phyloP scores from a whole-genome alignment of 1,140 invertebrate species.

The Cylas formicarius region DNA sequence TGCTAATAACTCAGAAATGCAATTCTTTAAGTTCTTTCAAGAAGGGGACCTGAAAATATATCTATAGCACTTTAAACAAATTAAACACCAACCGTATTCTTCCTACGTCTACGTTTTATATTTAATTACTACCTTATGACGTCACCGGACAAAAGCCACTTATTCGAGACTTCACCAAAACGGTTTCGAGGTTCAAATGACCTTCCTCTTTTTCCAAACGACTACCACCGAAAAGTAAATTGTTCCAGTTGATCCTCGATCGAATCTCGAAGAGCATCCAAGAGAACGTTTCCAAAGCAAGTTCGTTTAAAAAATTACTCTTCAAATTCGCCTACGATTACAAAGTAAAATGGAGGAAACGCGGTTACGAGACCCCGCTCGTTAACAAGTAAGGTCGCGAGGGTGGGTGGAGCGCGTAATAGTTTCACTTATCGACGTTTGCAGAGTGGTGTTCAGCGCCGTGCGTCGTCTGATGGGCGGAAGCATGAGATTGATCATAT shows the following conservation, averaged over 20 bases:
- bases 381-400: slow-evolving; percentile 55
- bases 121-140: no score
- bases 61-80: no score
- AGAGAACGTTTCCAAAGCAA: slow-evolving; percentile 78
- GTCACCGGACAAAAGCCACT: no score
- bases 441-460: slow-evolving; percentile 66
- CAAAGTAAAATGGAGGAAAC: slow-evolving; percentile 75
- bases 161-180: no score
- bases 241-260: slow-evolving; percentile 80
- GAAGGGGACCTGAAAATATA: no score
- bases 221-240: neutral
- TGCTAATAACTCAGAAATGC: no score
- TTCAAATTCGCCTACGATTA: slow-evolving; percentile 91
- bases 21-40: no score
- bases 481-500: slow-evolving; percentile 74
- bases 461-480: slow-evolving; percentile 82
- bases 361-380: slow-evolving; percentile 78
- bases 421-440: slow-evolving; percentile 30
- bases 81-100: no score
- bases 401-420: neutral
- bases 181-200: no score
- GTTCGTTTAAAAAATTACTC: slow-evolving; percentile 64
- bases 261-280: slow-evolving; percentile 92
- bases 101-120: no score
- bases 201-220: no score